phyloP scores from a whole-genome alignment of 2,888 invertebrate species.

The Macrosiphum euphorbiae region DNA sequence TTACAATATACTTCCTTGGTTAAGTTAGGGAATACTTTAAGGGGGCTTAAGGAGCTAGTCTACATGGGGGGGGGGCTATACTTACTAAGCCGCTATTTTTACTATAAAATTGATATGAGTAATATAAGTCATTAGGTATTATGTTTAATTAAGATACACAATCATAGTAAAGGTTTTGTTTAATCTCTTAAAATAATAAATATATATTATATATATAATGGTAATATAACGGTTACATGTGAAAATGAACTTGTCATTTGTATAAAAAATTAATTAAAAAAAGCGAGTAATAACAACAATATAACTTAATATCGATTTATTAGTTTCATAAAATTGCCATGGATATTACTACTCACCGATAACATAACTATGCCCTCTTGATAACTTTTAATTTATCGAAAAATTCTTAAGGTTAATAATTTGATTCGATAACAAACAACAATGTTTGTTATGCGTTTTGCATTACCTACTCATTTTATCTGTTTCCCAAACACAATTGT shows the following conservation, averaged over 20 bases:
- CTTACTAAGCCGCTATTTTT: too few species aligned
- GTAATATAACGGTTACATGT: background rate
- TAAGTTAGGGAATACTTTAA: too few species aligned
- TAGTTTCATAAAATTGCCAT: background rate
- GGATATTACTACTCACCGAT: background rate
- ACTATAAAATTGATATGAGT: background rate
- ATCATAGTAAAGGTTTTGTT: background rate
- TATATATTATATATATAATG: background rate
- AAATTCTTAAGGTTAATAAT: background rate
- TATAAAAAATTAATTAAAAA: background rate
- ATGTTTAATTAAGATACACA: background rate
- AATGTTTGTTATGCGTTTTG: background rate
- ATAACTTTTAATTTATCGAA: background rate
- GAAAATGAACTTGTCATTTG: background rate
- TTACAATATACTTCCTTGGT: too few species aligned
- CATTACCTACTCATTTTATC: background rate
- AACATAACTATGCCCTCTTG: background rate
- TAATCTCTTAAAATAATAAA: background rate
- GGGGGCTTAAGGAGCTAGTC: too few species aligned
- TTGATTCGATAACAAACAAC: background rate
- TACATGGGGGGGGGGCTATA: too few species aligned
- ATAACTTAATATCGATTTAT: background rate
- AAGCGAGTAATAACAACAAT: background rate
- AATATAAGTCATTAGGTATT: background rate
- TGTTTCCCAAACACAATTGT: background rate